Percentiles rank a stretch among this genome's conserved stretches.
Conservation (phyloP, 2,797 vertebrate genomes). For the Loriculus beryllinus region DNA sequence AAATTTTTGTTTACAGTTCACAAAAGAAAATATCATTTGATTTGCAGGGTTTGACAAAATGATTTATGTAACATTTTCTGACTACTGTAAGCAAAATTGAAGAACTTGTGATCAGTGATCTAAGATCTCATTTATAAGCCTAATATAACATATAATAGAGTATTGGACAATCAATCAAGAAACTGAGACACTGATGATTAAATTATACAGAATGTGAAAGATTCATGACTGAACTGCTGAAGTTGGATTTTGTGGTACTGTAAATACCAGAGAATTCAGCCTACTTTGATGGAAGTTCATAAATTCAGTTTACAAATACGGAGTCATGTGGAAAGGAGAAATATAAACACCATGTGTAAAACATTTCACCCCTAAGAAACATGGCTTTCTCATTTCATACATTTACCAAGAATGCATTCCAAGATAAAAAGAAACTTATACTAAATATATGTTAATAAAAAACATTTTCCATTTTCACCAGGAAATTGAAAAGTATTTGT, state of each 20-base stretch:
- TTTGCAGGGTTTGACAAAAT: neutral
- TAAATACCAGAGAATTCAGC: constrained; percentile 41
- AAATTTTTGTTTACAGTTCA: constrained; percentile 35
- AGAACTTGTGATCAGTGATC: constrained; percentile 13
- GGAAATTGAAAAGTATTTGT: neutral
- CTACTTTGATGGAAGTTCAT: constrained; percentile 11
- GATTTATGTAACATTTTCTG: constrained; percentile 15
- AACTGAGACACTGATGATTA: constrained; percentile 23
- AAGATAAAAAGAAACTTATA: neutral
- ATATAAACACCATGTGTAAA: neutral
- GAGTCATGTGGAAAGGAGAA: neutral
- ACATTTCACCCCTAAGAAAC: neutral
- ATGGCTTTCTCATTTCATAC: neutral
- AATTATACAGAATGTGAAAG: constrained; percentile 49
- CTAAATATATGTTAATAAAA: neutral
- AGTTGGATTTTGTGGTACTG: neutral
- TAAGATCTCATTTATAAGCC: constrained; percentile 41
- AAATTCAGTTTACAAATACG: constrained; percentile 40
- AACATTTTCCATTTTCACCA: neutral
- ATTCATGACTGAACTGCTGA: constrained; percentile 23
- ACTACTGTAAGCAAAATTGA: constrained; percentile 28
- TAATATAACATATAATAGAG: constrained; percentile 38
- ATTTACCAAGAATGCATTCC: neutral
- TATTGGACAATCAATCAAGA: constrained; percentile 47
- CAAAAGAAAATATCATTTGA: neutral